Evolutionary conservation across 2,888 invertebrate genomes (phyloP).

Genomic region (Galerucella pusilla): DNA sequence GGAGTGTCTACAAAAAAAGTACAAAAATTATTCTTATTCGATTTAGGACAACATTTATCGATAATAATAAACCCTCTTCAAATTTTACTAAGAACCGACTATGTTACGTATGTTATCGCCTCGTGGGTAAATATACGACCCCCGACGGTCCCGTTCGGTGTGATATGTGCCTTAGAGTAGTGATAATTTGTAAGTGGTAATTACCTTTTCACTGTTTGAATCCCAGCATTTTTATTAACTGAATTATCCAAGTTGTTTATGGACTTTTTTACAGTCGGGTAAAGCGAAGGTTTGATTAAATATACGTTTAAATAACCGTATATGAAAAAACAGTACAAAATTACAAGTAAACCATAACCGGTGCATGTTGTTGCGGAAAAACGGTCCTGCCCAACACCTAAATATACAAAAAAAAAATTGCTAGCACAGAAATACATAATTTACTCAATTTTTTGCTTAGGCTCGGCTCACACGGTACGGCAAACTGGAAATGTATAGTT

Average conservation of each 20-base stretch:
- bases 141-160: too few species aligned
- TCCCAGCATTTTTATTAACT: neutral
- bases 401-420: constrained; percentile 16
- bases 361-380: constrained; percentile 44
- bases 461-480: too few species aligned
- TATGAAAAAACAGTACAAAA: constrained; percentile 47
- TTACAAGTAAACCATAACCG: constrained; percentile 51
- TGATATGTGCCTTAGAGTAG: too few species aligned
- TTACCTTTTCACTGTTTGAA: neutral
- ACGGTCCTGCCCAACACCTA: constrained; percentile 33
- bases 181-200: neutral
- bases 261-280: constrained; percentile 45
- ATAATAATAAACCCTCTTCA: too few species aligned
- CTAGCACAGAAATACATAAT: neutral
- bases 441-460: too few species aligned
- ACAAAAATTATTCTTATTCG: neutral
- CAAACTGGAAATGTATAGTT: too few species aligned
- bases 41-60: neutral
- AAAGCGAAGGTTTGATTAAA: constrained; percentile 43
- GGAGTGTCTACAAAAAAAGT: constrained; percentile 65
- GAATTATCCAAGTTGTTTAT: constrained; percentile 34
- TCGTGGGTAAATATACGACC: too few species aligned
- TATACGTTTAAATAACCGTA: constrained; percentile 44
- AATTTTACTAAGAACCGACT: too few species aligned
- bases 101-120: too few species aligned